A percentile compares a stretch with the other conserved stretches of the same genome.
Conservation (phyloP, 2,888 invertebrate genomes). For the Aphrophora alni region DNA sequence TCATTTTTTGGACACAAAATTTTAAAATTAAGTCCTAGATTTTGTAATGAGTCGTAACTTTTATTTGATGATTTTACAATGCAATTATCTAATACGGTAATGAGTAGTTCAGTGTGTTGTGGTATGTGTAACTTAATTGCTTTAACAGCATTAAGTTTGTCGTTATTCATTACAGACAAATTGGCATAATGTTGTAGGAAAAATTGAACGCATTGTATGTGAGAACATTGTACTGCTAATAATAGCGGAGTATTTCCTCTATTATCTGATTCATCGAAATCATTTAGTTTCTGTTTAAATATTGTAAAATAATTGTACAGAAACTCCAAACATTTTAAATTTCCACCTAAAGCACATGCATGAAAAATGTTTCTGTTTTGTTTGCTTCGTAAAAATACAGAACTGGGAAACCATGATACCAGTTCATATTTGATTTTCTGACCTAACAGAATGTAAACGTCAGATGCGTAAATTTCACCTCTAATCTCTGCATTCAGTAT, state of each 20-base stretch:
- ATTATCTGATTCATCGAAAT: background rate
- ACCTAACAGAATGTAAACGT: slow-evolving; percentile 18
- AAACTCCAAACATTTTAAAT: background rate
- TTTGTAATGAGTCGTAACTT: background rate
- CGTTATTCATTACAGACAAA: background rate
- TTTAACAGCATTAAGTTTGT: slow-evolving; percentile 6
- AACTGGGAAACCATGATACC: slow-evolving; percentile 6
- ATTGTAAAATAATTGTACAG: slow-evolving; percentile 8
- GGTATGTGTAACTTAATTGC: slow-evolving; percentile 14
- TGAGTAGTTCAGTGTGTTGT: background rate
- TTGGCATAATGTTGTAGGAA: slow-evolving; percentile 10
- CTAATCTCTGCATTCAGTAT: slow-evolving; percentile 12
- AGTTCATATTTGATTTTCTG: slow-evolving; percentile 9
- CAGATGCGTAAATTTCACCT: slow-evolving; percentile 21
- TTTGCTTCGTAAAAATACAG: background rate
- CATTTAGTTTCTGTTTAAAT: background rate
- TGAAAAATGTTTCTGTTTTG: slow-evolving; percentile 20
- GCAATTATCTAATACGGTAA: background rate
- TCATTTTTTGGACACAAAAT: slow-evolving; percentile 3
- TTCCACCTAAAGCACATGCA: slow-evolving; percentile 22
- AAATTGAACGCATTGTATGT: background rate
- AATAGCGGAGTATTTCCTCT: slow-evolving; percentile 20
- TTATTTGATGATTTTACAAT: background rate
- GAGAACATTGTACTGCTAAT: slow-evolving; percentile 16
- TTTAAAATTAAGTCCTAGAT: slow-evolving; percentile 7